These are phyloP conservation scores for Euzophera pinguis DNA, from an alignment of 2,888 invertebrate genomes.

Conservation along the genomic window DNA sequence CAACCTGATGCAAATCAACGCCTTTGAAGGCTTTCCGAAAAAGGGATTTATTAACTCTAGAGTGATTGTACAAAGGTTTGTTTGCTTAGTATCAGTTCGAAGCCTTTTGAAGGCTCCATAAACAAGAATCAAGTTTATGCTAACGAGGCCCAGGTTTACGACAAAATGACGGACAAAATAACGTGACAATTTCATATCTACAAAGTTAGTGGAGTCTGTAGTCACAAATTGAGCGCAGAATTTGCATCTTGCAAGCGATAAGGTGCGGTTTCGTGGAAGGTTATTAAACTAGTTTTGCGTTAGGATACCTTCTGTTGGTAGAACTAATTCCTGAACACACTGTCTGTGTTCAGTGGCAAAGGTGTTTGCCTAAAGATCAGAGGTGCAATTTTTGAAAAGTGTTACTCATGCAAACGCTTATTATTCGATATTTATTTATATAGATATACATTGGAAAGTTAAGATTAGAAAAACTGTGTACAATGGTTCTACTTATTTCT, in stretches of 20 bases:
- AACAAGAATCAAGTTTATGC: neutral
- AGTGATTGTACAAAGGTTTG: slow-evolving; percentile 1
- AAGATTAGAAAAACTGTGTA: too few species aligned
- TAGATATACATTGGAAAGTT: too few species aligned
- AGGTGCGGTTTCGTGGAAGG: neutral
- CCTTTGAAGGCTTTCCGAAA: neutral
- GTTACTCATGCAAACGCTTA: too few species aligned
- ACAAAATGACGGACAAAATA: slow-evolving; percentile 5
- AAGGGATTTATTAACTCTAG: neutral
- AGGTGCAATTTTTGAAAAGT: too few species aligned
- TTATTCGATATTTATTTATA: too few species aligned
- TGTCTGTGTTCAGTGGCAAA: too few species aligned
- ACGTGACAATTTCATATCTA: neutral
- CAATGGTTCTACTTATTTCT: too few species aligned
- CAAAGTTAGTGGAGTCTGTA: neutral
- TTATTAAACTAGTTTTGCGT: too few species aligned
- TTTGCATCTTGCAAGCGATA: slow-evolving; percentile 5
- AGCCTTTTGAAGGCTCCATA: neutral
- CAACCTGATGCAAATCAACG: neutral
- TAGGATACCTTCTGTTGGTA: too few species aligned
- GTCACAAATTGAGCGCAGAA: neutral
- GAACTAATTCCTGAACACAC: too few species aligned
- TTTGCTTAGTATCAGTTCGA: neutral
- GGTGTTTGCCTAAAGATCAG: too few species aligned
- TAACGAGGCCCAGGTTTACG: neutral